These are phyloP conservation scores for Melanerpes aurifrons DNA, from an alignment of 2,113 vertebrate species.

Conservation along the genomic window DNA sequence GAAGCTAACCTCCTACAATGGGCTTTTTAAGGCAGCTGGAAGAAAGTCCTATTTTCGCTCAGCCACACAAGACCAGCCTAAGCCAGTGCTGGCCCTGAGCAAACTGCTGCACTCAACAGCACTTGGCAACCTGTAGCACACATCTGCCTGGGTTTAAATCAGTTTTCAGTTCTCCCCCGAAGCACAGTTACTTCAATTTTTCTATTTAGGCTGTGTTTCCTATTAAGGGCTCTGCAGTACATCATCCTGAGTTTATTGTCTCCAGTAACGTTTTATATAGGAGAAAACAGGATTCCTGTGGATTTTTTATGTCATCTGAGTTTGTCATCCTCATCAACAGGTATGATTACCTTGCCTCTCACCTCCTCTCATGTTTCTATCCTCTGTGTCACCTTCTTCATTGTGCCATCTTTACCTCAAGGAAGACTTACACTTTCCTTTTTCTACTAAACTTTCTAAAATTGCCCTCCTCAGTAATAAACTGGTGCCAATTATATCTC, in stretches of 20 bases:
- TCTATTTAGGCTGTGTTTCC: background rate
- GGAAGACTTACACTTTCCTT: background rate
- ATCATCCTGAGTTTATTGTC: background rate
- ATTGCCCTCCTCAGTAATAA: background rate
- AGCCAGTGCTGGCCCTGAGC: accelerated
- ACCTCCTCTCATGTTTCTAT: background rate
- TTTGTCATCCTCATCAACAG: background rate
- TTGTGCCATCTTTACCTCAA: background rate
- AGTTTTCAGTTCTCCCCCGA: background rate
- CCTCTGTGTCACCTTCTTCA: background rate
- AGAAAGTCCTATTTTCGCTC: background rate
- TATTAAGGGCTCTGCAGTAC: background rate
- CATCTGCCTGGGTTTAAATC: background rate
- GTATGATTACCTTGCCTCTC: background rate
- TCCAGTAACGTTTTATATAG: background rate
- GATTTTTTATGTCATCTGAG: background rate
- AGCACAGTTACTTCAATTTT: background rate
- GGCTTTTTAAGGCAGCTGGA: background rate
- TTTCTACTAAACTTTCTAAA: background rate
- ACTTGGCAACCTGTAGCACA: background rate
- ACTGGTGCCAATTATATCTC: background rate
- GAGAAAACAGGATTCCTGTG: background rate
- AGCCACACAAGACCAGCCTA: background rate
- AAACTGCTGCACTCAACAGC: accelerated
- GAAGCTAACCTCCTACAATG: background rate